phyloP scores from a whole-genome alignment of 2,797 vertebrate genomes.

The Sebastes elongatus region DNA sequence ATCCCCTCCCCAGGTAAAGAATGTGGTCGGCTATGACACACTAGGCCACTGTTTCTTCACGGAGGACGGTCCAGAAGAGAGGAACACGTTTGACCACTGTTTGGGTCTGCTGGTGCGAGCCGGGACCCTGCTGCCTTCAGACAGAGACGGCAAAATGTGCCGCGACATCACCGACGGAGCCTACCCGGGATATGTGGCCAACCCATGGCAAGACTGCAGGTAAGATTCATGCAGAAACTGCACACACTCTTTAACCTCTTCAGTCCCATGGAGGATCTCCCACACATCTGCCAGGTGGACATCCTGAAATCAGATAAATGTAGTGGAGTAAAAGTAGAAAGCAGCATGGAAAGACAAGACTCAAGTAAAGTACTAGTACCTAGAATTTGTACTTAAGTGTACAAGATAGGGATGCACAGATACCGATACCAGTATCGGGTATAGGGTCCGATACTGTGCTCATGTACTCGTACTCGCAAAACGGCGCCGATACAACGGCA shows the following conservation, averaged over 20 bases:
- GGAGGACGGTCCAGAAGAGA: slow-evolving; percentile 94
- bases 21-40: slow-evolving; percentile 91
- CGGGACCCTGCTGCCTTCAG: slow-evolving; percentile 92
- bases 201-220: slow-evolving; percentile 96
- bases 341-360: not conserved
- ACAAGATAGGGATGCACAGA: no score
- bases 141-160: slow-evolving; percentile 95
- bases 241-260: not conserved
- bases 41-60: slow-evolving; percentile 97
- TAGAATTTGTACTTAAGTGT: not conserved
- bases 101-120: slow-evolving; percentile 92
- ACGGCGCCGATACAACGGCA: no score
- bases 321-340: not conserved
- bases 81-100: slow-evolving; percentile 97
- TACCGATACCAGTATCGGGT: no score
- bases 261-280: not conserved
- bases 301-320: not conserved
- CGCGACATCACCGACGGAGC: slow-evolving; percentile 88
- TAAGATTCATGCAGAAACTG: slow-evolving; percentile 52
- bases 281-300: not conserved
- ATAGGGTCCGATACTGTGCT: no score
- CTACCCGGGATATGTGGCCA: slow-evolving; percentile 91
- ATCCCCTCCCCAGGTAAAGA: slow-evolving; percentile 84
- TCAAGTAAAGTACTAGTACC: not conserved
- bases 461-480: no score